phyloP scores from a whole-genome alignment of 2,888 invertebrate species.

The Hipparchia semele region DNA sequence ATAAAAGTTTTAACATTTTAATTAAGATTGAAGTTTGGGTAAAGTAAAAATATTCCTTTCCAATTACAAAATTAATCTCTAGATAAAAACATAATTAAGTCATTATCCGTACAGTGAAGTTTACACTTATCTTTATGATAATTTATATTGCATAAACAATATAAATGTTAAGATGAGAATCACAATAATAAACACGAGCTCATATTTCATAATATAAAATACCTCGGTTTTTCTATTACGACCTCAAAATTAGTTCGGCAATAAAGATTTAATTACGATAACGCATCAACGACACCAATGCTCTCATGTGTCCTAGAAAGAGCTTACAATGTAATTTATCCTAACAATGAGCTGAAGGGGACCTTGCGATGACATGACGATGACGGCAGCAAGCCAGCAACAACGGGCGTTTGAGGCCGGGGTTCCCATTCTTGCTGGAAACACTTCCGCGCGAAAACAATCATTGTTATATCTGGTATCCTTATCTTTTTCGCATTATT shows the following conservation, averaged over 20 bases:
- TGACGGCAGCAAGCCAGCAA: constrained; percentile 4
- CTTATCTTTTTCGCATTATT: constrained; percentile 14
- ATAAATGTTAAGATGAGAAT: constrained; percentile 1
- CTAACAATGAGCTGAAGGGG: constrained; percentile 20
- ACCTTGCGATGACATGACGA: constrained; percentile 18
- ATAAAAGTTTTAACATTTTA: too few species aligned
- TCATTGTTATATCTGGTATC: not conserved
- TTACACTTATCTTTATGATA: constrained; percentile 2
- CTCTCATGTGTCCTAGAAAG: constrained; percentile 21
- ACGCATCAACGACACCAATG: constrained; percentile 1
- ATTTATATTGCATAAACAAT: not conserved
- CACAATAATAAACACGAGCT: constrained; percentile 4
- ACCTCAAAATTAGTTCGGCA: constrained; percentile 30
- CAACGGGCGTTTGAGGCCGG: not conserved
- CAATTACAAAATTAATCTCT: not conserved
- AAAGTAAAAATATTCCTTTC: not conserved
- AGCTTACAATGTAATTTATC: constrained; percentile 24
- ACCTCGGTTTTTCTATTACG: constrained; percentile 18
- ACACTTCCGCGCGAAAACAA: constrained; percentile 2
- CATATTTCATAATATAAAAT: constrained; percentile 15
- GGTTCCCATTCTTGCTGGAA: not conserved
- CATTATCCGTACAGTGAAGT: not conserved
- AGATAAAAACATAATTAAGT: constrained; percentile 1
- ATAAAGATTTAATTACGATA: constrained; percentile 35
- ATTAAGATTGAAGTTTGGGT: too few species aligned